A percentile compares a stretch with the other conserved stretches of the same genome.
phyloP scores from a whole-genome alignment of 2,888 invertebrate species.

The Hedya salicella region DNA sequence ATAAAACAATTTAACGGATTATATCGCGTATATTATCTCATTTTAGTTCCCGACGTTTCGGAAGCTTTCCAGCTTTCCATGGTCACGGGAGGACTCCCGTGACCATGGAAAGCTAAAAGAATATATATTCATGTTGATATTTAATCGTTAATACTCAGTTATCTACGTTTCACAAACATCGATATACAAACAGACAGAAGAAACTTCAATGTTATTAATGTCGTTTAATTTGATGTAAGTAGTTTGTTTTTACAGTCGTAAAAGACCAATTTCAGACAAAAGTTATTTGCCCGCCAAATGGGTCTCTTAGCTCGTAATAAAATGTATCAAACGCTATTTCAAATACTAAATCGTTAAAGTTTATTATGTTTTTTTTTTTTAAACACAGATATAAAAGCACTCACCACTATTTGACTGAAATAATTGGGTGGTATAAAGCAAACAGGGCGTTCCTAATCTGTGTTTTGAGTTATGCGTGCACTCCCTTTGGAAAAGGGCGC shows the following conservation, averaged over 20 bases:
- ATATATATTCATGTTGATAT: too few relatives aligned
- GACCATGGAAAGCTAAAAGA: too few relatives aligned
- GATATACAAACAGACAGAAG: not conserved
- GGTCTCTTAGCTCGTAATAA: slow-evolving; percentile 26
- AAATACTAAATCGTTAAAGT: slow-evolving; percentile 27
- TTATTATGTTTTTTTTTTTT: slow-evolving; percentile 13
- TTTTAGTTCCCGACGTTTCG: too few relatives aligned
- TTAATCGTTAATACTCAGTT: too few relatives aligned
- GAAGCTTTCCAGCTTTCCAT: too few relatives aligned
- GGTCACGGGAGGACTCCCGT: too few relatives aligned
- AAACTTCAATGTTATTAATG: not conserved
- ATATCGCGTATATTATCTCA: too few relatives aligned
- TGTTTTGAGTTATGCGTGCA: slow-evolving; percentile 72
- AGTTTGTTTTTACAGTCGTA: slow-evolving; percentile 12
- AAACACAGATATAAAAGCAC: slow-evolving; percentile 35
- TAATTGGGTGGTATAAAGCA: slow-evolving; percentile 52
- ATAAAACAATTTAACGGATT: too few relatives aligned
- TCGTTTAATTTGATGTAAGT: slow-evolving; percentile 14
- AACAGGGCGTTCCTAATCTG: slow-evolving; percentile 61
- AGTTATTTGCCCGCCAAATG: slow-evolving; percentile 26
- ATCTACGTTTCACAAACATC: too few relatives aligned
- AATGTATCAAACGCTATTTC: slow-evolving; percentile 24
- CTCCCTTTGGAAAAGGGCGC: slow-evolving; percentile 68
- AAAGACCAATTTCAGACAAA: slow-evolving; percentile 29
- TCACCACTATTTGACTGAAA: slow-evolving; percentile 40